Evolutionary conservation across 1,140 invertebrate genomes (phyloP).

Genomic region (Triops cancriformis): DNA sequence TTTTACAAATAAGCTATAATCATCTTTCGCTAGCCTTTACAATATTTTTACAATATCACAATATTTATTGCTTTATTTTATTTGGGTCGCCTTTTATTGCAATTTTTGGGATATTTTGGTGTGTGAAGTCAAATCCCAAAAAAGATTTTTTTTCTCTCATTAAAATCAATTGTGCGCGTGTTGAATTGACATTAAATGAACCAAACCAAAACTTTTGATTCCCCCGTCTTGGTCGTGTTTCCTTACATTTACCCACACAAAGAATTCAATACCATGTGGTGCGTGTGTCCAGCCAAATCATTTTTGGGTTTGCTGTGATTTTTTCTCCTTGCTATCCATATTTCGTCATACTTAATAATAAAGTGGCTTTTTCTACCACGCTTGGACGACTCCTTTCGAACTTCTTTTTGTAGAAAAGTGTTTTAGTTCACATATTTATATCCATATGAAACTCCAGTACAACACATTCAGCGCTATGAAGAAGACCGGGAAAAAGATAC

Average conservation of each 20-base stretch:
- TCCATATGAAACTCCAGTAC: slow-evolving; percentile 72
- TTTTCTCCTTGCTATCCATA: background rate
- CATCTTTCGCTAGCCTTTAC: background rate
- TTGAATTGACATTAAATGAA: background rate
- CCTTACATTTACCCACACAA: background rate
- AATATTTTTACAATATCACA: background rate
- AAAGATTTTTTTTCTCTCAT: background rate
- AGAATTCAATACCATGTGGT: background rate
- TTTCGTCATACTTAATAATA: slow-evolving; percentile 7
- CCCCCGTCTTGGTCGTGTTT: background rate
- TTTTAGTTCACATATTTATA: slow-evolving; percentile 35
- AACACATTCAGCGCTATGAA: slow-evolving; percentile 74
- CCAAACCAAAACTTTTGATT: background rate
- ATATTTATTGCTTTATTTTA: background rate
- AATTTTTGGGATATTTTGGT: background rate
- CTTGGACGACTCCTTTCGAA: background rate
- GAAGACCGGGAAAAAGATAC: slow-evolving; percentile 63
- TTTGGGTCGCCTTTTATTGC: background rate
- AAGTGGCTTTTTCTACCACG: slow-evolving; percentile 6
- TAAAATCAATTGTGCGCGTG: background rate
- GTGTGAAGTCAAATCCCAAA: background rate
- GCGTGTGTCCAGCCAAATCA: background rate
- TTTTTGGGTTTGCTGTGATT: slow-evolving; percentile 13
- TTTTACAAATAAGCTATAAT: background rate
- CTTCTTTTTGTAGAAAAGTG: background rate